Conservation (phyloP, 2,888 invertebrate species). For the Drepanosiphum platanoidis region DNA sequence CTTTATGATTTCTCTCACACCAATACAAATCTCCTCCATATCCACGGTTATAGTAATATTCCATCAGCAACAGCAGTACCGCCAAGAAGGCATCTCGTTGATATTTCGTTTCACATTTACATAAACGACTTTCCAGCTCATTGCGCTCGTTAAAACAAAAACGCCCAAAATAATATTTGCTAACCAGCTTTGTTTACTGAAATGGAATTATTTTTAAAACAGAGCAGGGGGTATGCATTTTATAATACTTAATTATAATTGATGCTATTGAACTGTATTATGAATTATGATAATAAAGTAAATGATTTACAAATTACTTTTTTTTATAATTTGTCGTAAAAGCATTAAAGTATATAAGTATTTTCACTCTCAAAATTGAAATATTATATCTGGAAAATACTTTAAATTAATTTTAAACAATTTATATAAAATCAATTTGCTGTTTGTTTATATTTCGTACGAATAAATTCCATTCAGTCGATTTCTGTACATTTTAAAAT, state of each 20-base stretch:
- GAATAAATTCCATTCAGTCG: too few species aligned
- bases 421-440: too few species aligned
- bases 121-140: constrained; percentile 54
- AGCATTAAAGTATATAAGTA: too few species aligned
- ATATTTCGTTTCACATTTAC: constrained; percentile 53
- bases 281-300: too few species aligned
- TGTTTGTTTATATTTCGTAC: too few species aligned
- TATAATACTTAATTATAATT: background rate
- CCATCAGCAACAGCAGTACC: background rate
- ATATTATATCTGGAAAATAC: too few species aligned
- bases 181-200: background rate
- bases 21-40: constrained; percentile 38
- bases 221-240: background rate
- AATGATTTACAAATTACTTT: too few species aligned
- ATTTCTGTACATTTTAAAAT: too few species aligned
- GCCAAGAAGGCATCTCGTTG: constrained; percentile 21
- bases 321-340: too few species aligned
- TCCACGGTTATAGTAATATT: constrained; percentile 23
- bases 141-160: constrained; percentile 17
- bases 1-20: constrained; percentile 59
- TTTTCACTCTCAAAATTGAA: too few species aligned
- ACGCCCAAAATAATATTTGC: constrained; percentile 29
- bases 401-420: too few species aligned
- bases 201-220: constrained; percentile 10
- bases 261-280: background rate